Evolutionary conservation across 1,140 invertebrate genomes (phyloP), one percentile per base, ranked within the genome.

Genomic region (Trachymyrmex septentrionalis): DNA sequence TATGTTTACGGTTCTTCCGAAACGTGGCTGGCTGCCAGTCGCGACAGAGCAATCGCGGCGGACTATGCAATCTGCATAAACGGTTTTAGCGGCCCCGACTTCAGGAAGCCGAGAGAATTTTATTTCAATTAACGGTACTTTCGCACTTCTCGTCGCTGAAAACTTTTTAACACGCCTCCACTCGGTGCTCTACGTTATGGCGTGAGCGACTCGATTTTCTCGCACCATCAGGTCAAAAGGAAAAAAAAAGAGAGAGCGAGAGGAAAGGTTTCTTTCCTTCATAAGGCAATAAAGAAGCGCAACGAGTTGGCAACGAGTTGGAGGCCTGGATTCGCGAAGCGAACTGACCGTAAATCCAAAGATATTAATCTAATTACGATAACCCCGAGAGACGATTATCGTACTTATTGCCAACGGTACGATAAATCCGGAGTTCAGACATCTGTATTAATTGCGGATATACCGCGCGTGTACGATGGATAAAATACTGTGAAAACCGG

Each of bases 71-170:
- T 89, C 73, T 75, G 86, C 88, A 86, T 86, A 88, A 86, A 88
- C 73, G 53, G n/a, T 87, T 72, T 82, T 75, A 59, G 48, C 38
- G 34, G 50, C 12, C 69, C 44, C 67, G 75, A 66, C 69, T 67
- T 69, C 53, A 57, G 80, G 64, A 59, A 85, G 44, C 50, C 27
- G 81, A 59, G 67, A 21, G 55, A 73, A 72, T 88, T 86, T 89
- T 77, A 78, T 80, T 80, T 88, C 66, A 89, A 88, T 88, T 86
- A 88, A 89, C 88, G 87, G 88, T 86, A 89, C 57, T 7, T 24
- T 14, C 19, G 30, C 48, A 61, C 24, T 66, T 27, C 64, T 9
- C n/a, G 16, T 64, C 73, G 21, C 30, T 48, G 67, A 76, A 66
- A 63, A 67, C n/a, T 44, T 63, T 59, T 6, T 10, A 50, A 76